These are phyloP conservation scores for Carduelis carduelis DNA, from an alignment of 2,797 vertebrate genomes.

Conservation along the genomic window DNA sequence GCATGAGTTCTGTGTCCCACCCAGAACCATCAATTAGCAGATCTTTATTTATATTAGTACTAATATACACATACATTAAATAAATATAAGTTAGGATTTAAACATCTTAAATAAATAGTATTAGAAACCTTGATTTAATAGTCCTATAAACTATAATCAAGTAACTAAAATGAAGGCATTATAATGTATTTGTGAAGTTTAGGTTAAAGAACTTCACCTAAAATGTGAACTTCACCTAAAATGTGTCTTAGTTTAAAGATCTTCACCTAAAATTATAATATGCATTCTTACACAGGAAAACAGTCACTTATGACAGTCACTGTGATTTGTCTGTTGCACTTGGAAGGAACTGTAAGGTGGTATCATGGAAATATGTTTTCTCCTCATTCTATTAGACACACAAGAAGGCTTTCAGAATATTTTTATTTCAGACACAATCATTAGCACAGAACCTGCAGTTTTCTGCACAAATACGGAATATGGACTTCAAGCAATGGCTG, in stretches of 20 bases:
- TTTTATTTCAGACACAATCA: not conserved
- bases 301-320: not conserved
- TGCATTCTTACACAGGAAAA: not conserved
- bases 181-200: not conserved
- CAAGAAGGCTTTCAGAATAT: not conserved
- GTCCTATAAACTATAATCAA: not conserved
- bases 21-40: not conserved
- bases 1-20: not conserved
- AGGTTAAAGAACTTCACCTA: not conserved
- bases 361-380: not conserved
- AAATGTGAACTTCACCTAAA: not conserved
- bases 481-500: not conserved
- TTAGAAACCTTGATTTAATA: not conserved
- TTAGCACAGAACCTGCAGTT: not conserved
- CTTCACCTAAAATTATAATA: not conserved
- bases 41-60: not conserved
- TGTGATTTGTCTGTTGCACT: not conserved
- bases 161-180: not conserved
- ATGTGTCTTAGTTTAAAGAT: not conserved
- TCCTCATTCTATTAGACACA: not conserved
- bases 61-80: not conserved
- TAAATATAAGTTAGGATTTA: not conserved
- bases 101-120: not conserved
- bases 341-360: not conserved
- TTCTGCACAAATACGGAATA: not conserved